A percentile compares a stretch with the other conserved stretches of the same genome.
phyloP scores from a whole-genome alignment of 2,113 vertebrate genomes.

The Alouatta palliata region DNA sequence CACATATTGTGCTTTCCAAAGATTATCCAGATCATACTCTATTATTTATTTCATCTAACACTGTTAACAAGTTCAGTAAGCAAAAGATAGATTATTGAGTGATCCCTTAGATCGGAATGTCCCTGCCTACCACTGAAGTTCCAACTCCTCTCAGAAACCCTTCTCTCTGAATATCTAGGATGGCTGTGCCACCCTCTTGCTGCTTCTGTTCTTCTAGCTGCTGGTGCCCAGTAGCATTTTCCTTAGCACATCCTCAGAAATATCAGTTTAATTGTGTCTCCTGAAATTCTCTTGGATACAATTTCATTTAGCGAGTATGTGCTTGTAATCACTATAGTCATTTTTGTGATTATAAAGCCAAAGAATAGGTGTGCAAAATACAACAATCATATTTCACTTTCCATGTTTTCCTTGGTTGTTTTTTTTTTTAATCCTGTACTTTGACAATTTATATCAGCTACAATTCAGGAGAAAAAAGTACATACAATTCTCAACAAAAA shows the following conservation, averaged over 20 bases:
- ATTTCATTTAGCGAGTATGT: neutral
- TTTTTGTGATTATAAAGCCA: neutral
- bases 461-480: neutral
- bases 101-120: no score
- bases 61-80: neutral
- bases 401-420: neutral
- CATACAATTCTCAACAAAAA: neutral
- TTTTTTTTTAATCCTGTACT: neutral
- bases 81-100: neutral
- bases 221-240: neutral
- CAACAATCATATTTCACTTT: neutral
- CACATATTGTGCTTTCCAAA: neutral
- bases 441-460: neutral
- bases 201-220: neutral
- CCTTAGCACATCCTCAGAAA: neutral
- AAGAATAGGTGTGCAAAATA: neutral
- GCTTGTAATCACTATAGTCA: neutral
- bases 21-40: neutral
- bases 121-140: neutral
- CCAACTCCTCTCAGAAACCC: neutral
- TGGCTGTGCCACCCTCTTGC: neutral
- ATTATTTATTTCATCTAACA: neutral
- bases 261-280: neutral
- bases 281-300: neutral
- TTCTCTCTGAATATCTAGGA: neutral